Percentiles rank a stretch among this genome's conserved stretches.
phyloP scores from a whole-genome alignment of 2,113 vertebrate genomes.

The Cranoglanis bouderius region DNA sequence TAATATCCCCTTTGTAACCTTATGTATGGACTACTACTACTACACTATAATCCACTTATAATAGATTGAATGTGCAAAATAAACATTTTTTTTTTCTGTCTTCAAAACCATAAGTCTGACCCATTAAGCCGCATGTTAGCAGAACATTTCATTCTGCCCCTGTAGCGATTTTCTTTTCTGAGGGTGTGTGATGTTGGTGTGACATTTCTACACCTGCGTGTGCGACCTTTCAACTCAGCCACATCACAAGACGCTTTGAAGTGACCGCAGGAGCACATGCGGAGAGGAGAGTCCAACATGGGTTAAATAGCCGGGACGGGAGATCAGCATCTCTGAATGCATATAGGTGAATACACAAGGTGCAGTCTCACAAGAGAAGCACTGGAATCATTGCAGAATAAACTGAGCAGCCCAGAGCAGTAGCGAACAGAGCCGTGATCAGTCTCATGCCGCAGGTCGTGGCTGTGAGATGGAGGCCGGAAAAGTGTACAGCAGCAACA shows the following conservation, averaged over 20 bases:
- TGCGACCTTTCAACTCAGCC: constrained; percentile 60
- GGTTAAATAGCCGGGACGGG: constrained; percentile 52
- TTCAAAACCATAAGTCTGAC: neutral
- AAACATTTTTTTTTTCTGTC: neutral
- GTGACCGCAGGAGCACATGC: constrained; percentile 27
- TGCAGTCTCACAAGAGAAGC: neutral
- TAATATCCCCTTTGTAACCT: neutral
- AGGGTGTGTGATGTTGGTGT: constrained; percentile 60
- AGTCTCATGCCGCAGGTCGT: neutral
- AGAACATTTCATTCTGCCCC: neutral
- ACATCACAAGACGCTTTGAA: constrained; percentile 70
- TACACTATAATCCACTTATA: neutral
- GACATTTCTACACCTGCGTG: constrained; percentile 68
- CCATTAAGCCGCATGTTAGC: neutral
- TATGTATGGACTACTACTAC: neutral
- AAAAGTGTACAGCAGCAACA: constrained; percentile 74
- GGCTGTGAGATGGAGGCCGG: constrained; percentile 62
- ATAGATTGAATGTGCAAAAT: neutral
- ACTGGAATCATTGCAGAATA: neutral
- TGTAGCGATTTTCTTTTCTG: constrained; percentile 41
- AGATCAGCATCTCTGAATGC: neutral
- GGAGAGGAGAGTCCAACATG: constrained; percentile 9
- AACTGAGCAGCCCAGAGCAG: neutral
- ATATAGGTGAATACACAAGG: neutral
- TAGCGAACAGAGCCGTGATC: neutral